Evolutionary conservation across 2,113 vertebrate species (phyloP), one percentile per base, ranked within the genome.

Genomic region (Propithecus coquereli): DNA sequence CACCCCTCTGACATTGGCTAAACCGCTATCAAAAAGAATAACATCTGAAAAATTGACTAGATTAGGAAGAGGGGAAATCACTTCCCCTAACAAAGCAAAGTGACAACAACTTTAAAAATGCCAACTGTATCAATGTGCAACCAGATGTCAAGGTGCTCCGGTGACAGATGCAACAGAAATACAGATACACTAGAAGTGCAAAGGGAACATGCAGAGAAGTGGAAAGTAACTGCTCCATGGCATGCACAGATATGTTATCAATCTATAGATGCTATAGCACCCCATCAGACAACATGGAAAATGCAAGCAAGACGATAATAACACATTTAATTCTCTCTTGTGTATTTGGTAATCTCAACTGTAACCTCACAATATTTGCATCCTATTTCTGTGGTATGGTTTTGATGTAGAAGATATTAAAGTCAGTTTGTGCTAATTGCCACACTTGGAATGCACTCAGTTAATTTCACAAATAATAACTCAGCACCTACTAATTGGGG

Each of bases 401-500:
- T 79, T 84, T 57, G 95, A 76, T 79, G 10, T n/a, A n/a, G 45
- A 77, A 65, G 50, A 83, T 76, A 89, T 63, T 84, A 91, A 93
- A 94, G 59, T 92, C 79, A 50, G 25, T 93, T 87, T 89, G 82
- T 82, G 71, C 79, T 90, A 73, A 90, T 18, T 52, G 81, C 85
- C 86, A 71, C 63, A 43, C 57, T 66, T 89, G 63, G 32, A 96
- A 81, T 43, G 40, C 22, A 74, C 43, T 52, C 87, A 54, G 84
- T 83, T 83, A 83, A 96, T 94, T 87, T 85, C 68, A 83, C 79
- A 91, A 88, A 88, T 79, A 95, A 86, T 82, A 96, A 94, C n/a
- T 40, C 80, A 90, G 81, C 27, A 87, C 43, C 54, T 88, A 94
- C 76, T 84, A 90, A 87, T 0, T 81, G 74, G 66, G 70, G 47